These are phyloP conservation scores for Synanthedon myopaeformis DNA, from an alignment of 2,888 invertebrate species.

Conservation along the genomic window DNA sequence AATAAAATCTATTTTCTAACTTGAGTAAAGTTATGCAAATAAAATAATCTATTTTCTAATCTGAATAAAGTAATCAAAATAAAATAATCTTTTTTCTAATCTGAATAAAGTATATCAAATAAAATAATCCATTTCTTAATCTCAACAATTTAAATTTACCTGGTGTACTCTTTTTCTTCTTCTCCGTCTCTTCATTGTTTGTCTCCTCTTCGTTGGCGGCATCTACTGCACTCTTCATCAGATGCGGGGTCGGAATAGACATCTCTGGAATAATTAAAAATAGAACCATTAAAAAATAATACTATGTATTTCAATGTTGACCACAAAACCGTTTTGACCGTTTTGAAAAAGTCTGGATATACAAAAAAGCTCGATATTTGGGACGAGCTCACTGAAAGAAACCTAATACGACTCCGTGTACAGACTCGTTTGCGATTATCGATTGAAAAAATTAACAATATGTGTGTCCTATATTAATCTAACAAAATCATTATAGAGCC, in stretches of 20 bases:
- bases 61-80: background rate
- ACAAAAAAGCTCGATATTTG: too few species aligned
- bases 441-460: too few species aligned
- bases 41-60: background rate
- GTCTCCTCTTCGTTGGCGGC: constrained; percentile 33
- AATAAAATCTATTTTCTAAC: background rate
- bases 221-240: constrained; percentile 41
- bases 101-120: too few species aligned
- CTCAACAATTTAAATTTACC: constrained; percentile 17
- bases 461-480: background rate
- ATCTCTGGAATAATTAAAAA: constrained; percentile 24
- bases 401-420: too few species aligned
- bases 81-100: too few species aligned
- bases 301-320: too few species aligned
- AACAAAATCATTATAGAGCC: background rate
- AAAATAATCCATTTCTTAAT: too few species aligned
- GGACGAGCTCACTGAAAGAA: too few species aligned
- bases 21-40: background rate
- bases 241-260: constrained; percentile 34
- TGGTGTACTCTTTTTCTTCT: constrained; percentile 34
- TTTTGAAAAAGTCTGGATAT: too few species aligned
- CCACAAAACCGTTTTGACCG: too few species aligned
- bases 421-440: too few species aligned
- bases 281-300: too few species aligned
- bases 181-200: constrained; percentile 14